phyloP scores from a whole-genome alignment of 2,113 vertebrate genomes.

The Sander vitreus region DNA sequence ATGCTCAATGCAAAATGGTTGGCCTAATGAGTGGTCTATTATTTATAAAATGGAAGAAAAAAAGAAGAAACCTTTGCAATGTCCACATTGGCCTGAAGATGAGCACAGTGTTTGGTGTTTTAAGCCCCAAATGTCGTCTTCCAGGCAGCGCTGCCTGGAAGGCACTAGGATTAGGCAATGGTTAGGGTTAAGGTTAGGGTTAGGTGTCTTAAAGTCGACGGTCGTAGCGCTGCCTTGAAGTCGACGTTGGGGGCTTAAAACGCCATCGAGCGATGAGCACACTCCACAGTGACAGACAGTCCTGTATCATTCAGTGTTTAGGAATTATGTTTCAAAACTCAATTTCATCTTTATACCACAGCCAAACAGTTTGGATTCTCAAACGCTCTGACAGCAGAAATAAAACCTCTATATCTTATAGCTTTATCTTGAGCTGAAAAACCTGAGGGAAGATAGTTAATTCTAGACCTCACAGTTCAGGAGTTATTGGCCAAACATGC shows the following conservation, averaged over 20 bases:
- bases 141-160: too few relatives aligned
- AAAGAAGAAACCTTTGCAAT: neutral
- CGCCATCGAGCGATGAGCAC: neutral
- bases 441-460: conserved; percentile 19
- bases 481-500: neutral
- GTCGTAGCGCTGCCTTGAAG: too few relatives aligned
- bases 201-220: too few relatives aligned
- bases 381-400: conserved; percentile 8
- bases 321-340: conserved; percentile 6
- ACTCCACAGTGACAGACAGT: neutral
- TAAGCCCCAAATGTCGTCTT: too few relatives aligned
- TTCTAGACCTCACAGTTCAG: conserved; percentile 23
- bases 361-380: conserved; percentile 3
- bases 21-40: neutral
- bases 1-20: neutral
- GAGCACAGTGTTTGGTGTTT: neutral
- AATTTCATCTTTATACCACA: conserved; percentile 15
- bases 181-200: too few relatives aligned
- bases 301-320: neutral
- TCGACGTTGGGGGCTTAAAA: too few relatives aligned
- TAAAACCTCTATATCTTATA: conserved; percentile 5
- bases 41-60: neutral
- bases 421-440: conserved; percentile 35
- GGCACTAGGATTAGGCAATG: too few relatives aligned
- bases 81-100: neutral